These are phyloP conservation scores for Microcebus jonahi DNA, from an alignment of 2,113 vertebrate species.

Conservation along the genomic window DNA sequence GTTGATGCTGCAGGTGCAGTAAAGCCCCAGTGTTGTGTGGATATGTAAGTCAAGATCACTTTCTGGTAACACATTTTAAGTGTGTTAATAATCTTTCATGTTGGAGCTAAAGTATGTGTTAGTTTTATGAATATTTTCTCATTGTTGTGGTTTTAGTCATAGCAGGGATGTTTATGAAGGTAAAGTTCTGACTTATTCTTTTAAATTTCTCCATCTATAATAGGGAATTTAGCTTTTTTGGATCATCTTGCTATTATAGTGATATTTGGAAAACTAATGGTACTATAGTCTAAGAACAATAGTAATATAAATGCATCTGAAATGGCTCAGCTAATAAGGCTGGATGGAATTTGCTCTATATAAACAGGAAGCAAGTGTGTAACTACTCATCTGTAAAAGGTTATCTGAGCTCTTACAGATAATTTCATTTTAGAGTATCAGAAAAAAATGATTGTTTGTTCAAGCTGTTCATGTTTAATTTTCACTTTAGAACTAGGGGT, in stretches of 20 bases:
- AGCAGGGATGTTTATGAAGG: not conserved
- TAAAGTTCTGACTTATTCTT: conserved; percentile 42
- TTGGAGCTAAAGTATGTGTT: not conserved
- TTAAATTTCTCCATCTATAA: conserved; percentile 16
- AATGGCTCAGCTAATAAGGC: conserved; percentile 55
- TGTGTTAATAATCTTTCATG: conserved; percentile 31
- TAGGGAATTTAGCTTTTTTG: conserved; percentile 52
- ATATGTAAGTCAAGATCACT: conserved; percentile 93
- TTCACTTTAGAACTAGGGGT: conserved; percentile 63
- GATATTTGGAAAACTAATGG: conserved; percentile 54
- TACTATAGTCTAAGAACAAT: conserved; percentile 16
- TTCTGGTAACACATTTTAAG: conserved; percentile 42
- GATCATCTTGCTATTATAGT: conserved; percentile 40
- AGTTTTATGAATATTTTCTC: conserved; percentile 27
- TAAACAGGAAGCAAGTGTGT: conserved; percentile 57
- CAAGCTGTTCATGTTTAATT: conserved; percentile 70
- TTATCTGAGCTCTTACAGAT: conserved; percentile 63
- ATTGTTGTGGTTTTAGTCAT: conserved; percentile 23
- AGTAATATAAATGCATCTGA: conserved; percentile 36
- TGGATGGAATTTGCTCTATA: conserved; percentile 51
- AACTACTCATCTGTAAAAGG: conserved; percentile 61
- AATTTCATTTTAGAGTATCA: conserved; percentile 61
- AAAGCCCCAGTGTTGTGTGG: conserved; percentile 98
- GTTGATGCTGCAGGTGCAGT: conserved; percentile 97
- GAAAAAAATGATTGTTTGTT: conserved; percentile 60